Base-by-base conservation (phyloP, 2,113 vertebrate species). In the Lampris incognitus region DNA sequence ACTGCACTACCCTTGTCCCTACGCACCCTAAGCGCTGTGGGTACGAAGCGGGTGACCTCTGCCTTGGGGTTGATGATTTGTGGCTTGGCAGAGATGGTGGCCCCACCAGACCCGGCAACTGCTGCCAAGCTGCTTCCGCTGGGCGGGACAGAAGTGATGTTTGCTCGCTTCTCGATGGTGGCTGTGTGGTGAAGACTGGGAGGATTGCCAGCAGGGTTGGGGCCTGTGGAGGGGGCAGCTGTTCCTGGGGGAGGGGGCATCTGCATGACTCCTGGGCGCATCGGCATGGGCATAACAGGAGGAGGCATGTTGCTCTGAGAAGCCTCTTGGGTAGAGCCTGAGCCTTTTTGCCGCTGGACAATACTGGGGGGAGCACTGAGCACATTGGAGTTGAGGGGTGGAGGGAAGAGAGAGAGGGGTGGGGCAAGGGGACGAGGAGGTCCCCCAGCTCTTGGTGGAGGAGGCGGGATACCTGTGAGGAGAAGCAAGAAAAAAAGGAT, bases 41-140 rank as follows among this genome's bases (percentile, higher is more conserved):
- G 98, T 79, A 99, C 97, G 2, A 99, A 99, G 68, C 97, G 95
- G 2, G 97, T 99, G 76, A 99, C 97, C 92, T 99, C 98, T 0
- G 98, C 94, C 88, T 99, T 99, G 74, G 97, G 97, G 84, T 98
- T 98, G 83, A 97, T 99, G 86, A 99, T 99, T 89, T 99, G 98
- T 0, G 98, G 98, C 90, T 99, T 99, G 86, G 98, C 98, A 1
- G 98, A 99, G 91, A 99, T 99, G 4, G 97, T 99, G 59, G 98
- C 97, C 0, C 90, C 91, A 0, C 89, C 88, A 0, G 91, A 51
- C 2, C 83, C 13, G 0, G 68, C 69, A 0, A 89, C 90, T 0
- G 74, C 78, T 0, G 83, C 80, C n/a, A 91, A 50, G 49, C 68
- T 3, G 1, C 89, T 83, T 36, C 87, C 88, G 1, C 66, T 82